phyloP scores from a whole-genome alignment of 1,140 invertebrate species.

The Cotesia typhae region DNA sequence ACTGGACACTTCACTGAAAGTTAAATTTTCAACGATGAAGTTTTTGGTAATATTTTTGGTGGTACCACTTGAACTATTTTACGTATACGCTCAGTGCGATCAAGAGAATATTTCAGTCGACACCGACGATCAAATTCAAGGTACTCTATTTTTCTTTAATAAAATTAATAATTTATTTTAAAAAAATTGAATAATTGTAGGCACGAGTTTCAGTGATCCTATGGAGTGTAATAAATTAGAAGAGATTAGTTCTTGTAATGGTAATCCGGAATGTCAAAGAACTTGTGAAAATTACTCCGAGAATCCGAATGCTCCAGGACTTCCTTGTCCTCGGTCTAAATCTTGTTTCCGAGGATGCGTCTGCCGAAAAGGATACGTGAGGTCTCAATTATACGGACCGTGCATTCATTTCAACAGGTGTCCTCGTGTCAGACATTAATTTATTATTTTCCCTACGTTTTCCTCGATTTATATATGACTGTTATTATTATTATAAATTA shows the following conservation, averaged over 20 bases:
- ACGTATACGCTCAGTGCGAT: background rate
- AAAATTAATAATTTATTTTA: too few species aligned
- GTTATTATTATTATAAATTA: too few species aligned
- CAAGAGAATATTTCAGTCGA: background rate
- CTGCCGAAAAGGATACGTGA: conserved; percentile 25
- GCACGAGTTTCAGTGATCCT: too few species aligned
- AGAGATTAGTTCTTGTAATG: conserved; percentile 36
- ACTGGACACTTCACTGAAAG: too few species aligned
- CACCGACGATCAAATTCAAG: too few species aligned
- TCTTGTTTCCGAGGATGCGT: conserved; percentile 38
- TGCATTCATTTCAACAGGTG: conserved; percentile 34
- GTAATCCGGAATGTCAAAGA: conserved; percentile 36
- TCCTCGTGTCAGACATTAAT: conserved; percentile 35
- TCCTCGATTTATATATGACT: too few species aligned
- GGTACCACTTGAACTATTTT: background rate
- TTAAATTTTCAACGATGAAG: too few species aligned
- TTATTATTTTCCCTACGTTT: too few species aligned
- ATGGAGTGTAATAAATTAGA: conserved; percentile 29
- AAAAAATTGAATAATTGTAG: too few species aligned
- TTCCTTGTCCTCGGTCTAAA: conserved; percentile 30
- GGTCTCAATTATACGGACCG: conserved; percentile 26
- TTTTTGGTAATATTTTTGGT: background rate
- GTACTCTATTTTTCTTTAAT: too few species aligned
- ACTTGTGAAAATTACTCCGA: conserved; percentile 27
- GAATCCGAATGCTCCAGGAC: background rate